Percentiles rank a stretch among this genome's conserved stretches.
These are phyloP conservation scores for Indicator indicator DNA, from an alignment of 2,113 vertebrate genomes.

Conservation along the genomic window DNA sequence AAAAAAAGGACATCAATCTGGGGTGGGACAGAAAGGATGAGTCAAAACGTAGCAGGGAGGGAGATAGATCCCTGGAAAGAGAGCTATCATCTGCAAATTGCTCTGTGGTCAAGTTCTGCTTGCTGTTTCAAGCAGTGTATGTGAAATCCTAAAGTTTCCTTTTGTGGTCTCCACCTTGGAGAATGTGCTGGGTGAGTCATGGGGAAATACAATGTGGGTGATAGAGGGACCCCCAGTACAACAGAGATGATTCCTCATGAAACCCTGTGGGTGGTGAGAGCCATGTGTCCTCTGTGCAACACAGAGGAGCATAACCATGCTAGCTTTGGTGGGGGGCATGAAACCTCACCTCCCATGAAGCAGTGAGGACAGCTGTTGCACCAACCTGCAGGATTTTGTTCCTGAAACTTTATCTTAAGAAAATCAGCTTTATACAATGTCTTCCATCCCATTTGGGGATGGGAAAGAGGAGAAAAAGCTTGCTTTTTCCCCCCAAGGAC, in stretches of 20 bases:
- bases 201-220: neutral
- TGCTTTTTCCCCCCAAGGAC: neutral
- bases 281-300: neutral
- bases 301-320: neutral
- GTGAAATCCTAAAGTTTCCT: neutral
- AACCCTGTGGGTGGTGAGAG: neutral
- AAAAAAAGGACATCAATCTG: slow-evolving; percentile 2
- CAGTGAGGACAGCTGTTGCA: accelerated
- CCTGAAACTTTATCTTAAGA: neutral
- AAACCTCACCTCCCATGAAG: neutral
- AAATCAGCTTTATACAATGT: neutral
- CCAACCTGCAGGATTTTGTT: neutral
- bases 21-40: neutral
- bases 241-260: accelerated
- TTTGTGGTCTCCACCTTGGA: neutral
- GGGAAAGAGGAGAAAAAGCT: neutral
- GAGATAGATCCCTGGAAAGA: neutral
- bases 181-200: neutral
- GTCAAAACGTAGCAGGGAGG: neutral
- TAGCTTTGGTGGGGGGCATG: neutral
- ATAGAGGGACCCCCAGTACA: neutral
- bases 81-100: neutral
- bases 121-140: neutral
- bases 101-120: neutral
- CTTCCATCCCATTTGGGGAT: neutral